Evolutionary conservation across 2,797 vertebrate species (phyloP), one percentile per base, ranked within the genome.

Genomic region (Spinus pinus): DNA sequence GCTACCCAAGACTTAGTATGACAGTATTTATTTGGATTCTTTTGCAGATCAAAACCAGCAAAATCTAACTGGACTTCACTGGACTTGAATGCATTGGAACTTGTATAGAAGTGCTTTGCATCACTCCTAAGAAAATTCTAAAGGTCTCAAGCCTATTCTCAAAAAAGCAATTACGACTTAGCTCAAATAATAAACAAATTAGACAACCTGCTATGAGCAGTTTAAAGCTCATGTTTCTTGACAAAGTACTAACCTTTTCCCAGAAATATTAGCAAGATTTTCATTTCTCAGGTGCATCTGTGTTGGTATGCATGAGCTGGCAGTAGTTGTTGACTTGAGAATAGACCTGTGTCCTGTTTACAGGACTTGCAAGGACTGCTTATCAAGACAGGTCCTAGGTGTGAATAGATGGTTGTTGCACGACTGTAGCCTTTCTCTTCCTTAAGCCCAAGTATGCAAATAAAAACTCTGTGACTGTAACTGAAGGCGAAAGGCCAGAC

Each of bases 211-310:
- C 19, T n/a, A n/a, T 7, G 7, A 39, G 14, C 53, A 81, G 56
- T 4, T 41, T 14, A 69, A 85, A 46, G 22, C 4, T 81, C 3
- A 6, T 5, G 20, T 74, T 84, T 53, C 13, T 77, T 73, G 24
- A 65, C 15, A 56, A 67, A 56, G 8, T 16, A 12, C 9, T 44
- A 16, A 53, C 4, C 1, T 73, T 81, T 87, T 73, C 46, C 33
- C 49, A 57, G 62, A 66, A 57, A 33, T 62, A 33, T 53, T 61
- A 30, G 5, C 17, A 44, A 41, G 53, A 31, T 62, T 90, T 61
- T 25, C 3, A 0, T 62, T 18, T 24, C 5, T 14, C 25, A 20
- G 2, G 0, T 44, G 9, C 65, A 7, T 15, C 27, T 61, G 1
- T 8, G 33, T 44, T 65, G 31, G 8, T 44, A 57, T 72, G 42